A percentile compares a stretch with the other conserved stretches of the same genome.
Evolutionary conservation across 2,797 vertebrate genomes (phyloP).

Genomic region (Tapera naevia): DNA sequence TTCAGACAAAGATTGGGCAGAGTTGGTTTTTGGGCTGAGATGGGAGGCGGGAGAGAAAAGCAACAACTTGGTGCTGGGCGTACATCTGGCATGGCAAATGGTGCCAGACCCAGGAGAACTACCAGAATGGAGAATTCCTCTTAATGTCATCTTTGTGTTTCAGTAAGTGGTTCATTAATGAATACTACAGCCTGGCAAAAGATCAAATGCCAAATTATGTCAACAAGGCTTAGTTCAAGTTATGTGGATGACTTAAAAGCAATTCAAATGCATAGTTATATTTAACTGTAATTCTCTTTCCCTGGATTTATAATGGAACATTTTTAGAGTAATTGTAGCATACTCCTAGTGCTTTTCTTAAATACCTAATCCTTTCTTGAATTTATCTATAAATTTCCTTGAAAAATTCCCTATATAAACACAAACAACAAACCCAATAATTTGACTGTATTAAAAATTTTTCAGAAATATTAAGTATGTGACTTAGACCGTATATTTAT

Average conservation of each 20-base stretch:
- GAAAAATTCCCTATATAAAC: background rate
- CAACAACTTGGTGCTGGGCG: background rate
- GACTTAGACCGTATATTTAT: background rate
- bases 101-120: background rate
- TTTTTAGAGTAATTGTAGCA: background rate
- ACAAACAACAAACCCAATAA: background rate
- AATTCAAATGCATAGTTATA: background rate
- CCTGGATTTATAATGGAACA: background rate
- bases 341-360: background rate
- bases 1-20: background rate
- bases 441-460: background rate
- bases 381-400: background rate
- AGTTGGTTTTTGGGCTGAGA: background rate
- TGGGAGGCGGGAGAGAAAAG: background rate
- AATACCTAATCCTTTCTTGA: background rate
- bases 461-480: background rate
- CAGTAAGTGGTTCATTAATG: background rate
- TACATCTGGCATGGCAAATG: background rate
- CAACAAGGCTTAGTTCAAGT: background rate
- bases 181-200: background rate
- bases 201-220: background rate
- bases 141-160: background rate
- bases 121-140: background rate
- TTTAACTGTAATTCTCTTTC: background rate
- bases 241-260: background rate